phyloP scores from a whole-genome alignment of 2,113 vertebrate genomes.

The Epinephelus cyanopodus region DNA sequence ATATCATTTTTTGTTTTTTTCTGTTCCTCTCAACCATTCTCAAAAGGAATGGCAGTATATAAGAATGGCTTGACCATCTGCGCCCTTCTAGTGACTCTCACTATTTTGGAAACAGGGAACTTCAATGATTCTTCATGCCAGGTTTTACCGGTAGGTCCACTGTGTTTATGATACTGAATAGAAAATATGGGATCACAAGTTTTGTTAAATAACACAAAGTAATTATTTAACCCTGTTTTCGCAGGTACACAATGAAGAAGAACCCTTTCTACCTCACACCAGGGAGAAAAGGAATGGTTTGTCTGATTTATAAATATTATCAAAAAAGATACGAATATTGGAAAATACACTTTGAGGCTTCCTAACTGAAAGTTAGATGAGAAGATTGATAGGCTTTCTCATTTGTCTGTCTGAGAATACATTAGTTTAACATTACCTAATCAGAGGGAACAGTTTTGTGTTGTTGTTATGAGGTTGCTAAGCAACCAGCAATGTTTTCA shows the following conservation, averaged over 20 bases:
- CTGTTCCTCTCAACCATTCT: constrained; percentile 1
- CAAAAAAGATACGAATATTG: background rate
- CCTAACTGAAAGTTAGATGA: background rate
- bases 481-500: background rate
- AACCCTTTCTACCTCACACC: constrained; percentile 28
- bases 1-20: background rate
- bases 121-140: constrained; percentile 21
- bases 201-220: background rate
- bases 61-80: constrained; percentile 38
- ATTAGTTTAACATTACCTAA: background rate
- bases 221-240: background rate
- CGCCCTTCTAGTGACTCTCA: constrained; percentile 38
- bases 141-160: constrained; percentile 56
- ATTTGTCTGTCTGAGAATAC: background rate
- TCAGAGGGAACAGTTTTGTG: background rate
- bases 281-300: constrained; percentile 63
- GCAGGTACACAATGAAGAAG: constrained; percentile 52
- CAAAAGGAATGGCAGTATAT: constrained; percentile 68
- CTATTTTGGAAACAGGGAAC: constrained; percentile 66
- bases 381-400: background rate
- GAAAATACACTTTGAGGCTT: background rate
- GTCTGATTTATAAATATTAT: background rate
- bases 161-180: background rate
- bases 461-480: background rate
- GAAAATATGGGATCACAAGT: constrained; percentile 15